Base-by-base conservation (phyloP, 2,113 vertebrate species). In the Neolamprologus tretocephalus region DNA sequence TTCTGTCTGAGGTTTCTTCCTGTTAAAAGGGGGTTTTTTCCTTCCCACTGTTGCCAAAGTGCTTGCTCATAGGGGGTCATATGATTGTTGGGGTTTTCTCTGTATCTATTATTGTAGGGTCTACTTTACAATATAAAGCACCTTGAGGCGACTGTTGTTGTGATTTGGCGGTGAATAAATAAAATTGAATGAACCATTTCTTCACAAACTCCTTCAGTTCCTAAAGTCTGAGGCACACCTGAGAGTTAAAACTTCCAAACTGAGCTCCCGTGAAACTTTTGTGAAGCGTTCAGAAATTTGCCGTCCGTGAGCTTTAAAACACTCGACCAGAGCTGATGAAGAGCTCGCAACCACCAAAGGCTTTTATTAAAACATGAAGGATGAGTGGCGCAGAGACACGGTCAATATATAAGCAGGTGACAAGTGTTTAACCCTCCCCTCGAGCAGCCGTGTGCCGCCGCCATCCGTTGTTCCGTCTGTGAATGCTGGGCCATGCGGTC, bases 381-480 rank as follows among this genome's bases (percentile, higher is more conserved):
- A 71, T 23, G 37, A 45, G 21, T 16, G 66, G 21, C 13, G 3
- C n/a, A 28, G 23, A 49, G 16, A 31, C 42, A 11, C 6, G 4
- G 23, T 28, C 23, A 7, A 49, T 8, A 49, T 17, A 28, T 12
- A 28, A 47, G 71, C 16, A 19, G 42, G 10, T 12, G 42, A 49
- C 16, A 3, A 28, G 2, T 75, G 14, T 75, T 75, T 66, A 31
- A 33, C 16, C 78, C 58, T 86, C 19, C 61, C 33, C 19, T 66
- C 6, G 6, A 0, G 19, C 19, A 35, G 19, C 33, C 4, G 3
- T 37, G 5, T 45, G 23, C 68, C 33, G 23, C 47, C 7, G 12
- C 61, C 63, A 68, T 66, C 88, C 88, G 53, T 83, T 89, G 73
- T 89, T 92, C 90, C 55, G 80, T 63, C 37, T 61, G 71, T 80